Conservation (phyloP, 30 jellyfish, hydroid and myxozoan species). For the Chrysaora quinquecirrha region DNA sequence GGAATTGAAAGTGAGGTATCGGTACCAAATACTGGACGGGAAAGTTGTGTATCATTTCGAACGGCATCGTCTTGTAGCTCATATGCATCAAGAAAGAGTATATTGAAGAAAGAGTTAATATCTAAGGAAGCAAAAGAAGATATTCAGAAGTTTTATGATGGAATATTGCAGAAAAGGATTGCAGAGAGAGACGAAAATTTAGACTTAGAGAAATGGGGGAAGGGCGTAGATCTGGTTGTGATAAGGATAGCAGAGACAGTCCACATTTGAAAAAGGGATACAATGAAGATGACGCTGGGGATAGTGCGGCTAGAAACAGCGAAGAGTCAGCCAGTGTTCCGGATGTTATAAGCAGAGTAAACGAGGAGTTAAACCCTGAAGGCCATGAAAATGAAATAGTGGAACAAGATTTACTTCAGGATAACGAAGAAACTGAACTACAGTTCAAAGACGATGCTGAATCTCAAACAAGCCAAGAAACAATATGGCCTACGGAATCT, state of each 20-base stretch:
- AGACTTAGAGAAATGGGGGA: not conserved
- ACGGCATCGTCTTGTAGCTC: slow-evolving; percentile 17
- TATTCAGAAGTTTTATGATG: slow-evolving; percentile 9
- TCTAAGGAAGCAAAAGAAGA: not conserved
- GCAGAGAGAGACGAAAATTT: slow-evolving; percentile 5
- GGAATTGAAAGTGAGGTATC: not conserved
- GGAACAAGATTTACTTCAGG: not conserved
- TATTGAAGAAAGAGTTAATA: slow-evolving; percentile 2
- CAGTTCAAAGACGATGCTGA: not conserved
- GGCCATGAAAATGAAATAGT: not conserved
- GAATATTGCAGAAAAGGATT: slow-evolving; percentile 3
- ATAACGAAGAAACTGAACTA: slow-evolving; percentile 17
- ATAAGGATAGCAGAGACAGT: too few species aligned
- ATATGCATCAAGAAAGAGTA: not conserved
- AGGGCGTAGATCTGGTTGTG: too few species aligned
- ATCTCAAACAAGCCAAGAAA: slow-evolving; percentile 26
- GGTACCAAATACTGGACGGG: not conserved
- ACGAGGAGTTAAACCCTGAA: too few species aligned
- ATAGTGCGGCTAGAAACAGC: too few species aligned
- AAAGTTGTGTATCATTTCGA: slow-evolving; percentile 6
- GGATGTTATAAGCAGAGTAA: too few species aligned
- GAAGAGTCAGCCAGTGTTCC: too few species aligned
- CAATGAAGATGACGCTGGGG: too few species aligned
- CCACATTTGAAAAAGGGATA: too few species aligned
- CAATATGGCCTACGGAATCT: slow-evolving; percentile 46